A percentile compares a stretch with the other conserved stretches of the same genome.
Conservation (phyloP, 1,140 invertebrate genomes). For the Mylabris phalerata region DNA sequence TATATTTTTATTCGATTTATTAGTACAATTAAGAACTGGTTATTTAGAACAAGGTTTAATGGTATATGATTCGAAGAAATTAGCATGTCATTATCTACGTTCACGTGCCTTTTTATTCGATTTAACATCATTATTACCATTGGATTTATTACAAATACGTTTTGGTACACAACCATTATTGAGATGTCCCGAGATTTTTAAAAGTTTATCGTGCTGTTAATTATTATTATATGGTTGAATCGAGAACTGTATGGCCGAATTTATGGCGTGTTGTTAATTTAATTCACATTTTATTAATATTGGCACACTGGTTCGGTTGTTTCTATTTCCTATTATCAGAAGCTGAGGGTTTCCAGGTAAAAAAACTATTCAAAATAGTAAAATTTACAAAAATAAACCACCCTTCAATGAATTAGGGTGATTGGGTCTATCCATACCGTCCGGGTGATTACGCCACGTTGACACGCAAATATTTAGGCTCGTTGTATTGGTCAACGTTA, state of each 20-base stretch:
- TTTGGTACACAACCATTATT: constrained; percentile 74
- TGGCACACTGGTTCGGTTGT: constrained; percentile 96
- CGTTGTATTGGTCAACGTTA: constrained; percentile 92
- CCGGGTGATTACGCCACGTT: constrained; percentile 78
- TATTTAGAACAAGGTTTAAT: constrained; percentile 92
- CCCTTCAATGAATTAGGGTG: constrained; percentile 49
- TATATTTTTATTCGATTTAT: constrained; percentile 80
- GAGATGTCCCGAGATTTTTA: constrained; percentile 74
- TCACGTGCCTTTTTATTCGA: constrained; percentile 84
- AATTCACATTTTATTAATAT: constrained; percentile 87
- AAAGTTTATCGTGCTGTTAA: constrained; percentile 82
- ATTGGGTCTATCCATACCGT: constrained; percentile 88
- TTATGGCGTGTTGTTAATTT: constrained; percentile 93
- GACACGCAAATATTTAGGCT: constrained; percentile 87
- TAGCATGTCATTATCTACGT: constrained; percentile 81
- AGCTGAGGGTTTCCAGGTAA: constrained; percentile 75
- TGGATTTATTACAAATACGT: constrained; percentile 78
- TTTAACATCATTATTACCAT: constrained; percentile 70
- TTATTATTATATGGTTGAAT: constrained; percentile 95
- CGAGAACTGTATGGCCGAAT: constrained; percentile 90
- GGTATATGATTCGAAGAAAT: constrained; percentile 84
- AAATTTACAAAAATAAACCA: too few relatives aligned
- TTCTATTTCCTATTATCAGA: constrained; percentile 94
- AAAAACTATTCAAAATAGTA: not conserved
- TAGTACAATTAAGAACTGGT: constrained; percentile 89